A percentile compares a stretch with the other conserved stretches of the same genome.
These are phyloP conservation scores for Tylochromis polylepis DNA, from an alignment of 2,113 vertebrate species.

Conservation along the genomic window DNA sequence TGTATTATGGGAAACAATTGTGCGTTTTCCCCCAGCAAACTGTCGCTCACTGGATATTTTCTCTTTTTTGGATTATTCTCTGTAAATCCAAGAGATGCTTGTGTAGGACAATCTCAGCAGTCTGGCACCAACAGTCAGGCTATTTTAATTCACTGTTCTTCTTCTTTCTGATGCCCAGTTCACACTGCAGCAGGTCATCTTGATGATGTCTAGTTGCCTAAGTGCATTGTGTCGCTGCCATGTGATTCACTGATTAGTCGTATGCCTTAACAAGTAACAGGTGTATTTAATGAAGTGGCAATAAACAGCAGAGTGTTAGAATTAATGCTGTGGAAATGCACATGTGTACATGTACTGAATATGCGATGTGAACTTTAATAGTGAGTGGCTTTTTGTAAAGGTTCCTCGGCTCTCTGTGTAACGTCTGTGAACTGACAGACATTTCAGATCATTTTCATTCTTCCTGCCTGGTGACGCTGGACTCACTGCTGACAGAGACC, in stretches of 20 bases:
- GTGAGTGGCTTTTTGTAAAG: neutral
- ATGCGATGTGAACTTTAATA: neutral
- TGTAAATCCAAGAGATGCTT: neutral
- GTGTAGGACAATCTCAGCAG: neutral
- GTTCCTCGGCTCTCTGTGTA: neutral
- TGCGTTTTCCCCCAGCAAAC: neutral
- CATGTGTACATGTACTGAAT: neutral
- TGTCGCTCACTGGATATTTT: neutral
- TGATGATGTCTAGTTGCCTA: neutral
- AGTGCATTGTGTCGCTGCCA: neutral
- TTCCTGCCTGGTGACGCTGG: neutral
- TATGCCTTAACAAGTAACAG: neutral
- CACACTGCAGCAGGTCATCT: neutral
- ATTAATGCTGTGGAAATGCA: too few species aligned
- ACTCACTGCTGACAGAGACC: neutral
- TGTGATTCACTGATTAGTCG: neutral
- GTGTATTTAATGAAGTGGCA: neutral
- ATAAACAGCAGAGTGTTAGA: neutral
- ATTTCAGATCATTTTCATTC: neutral
- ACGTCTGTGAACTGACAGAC: neutral
- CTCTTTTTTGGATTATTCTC: neutral
- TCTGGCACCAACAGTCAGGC: neutral
- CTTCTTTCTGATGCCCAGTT: neutral
- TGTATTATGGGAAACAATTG: too few species aligned
- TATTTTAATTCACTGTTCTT: neutral